Evolutionary conservation across 2,113 vertebrate species (phyloP), one percentile per base, ranked within the genome.

Genomic region (Perccottus glenii): DNA sequence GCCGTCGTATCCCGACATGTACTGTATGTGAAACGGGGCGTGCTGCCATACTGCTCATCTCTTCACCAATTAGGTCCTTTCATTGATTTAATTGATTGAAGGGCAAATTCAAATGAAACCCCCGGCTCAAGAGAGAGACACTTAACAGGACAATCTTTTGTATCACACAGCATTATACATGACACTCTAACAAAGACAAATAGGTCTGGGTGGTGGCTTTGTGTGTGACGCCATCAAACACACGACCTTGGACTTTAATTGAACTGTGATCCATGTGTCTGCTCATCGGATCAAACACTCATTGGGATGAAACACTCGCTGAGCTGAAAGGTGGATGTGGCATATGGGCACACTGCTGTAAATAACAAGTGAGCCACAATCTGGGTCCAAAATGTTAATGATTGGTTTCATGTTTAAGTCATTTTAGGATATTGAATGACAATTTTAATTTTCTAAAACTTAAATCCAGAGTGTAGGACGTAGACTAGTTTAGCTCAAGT

Each of bases 11-110:
- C 75, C 85, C 78, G 81, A 71, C 27, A 69, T 0, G 12, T 78
- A 19, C 14, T 15, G n/a, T 6, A 69, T 78, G 87, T 81, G 82
- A 87, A 93, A 88, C 85, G 79, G 73, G 67, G 82, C 68, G 81
- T 88, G 87, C 69, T 38, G 67, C 63, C 55, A 0, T 8, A 63
- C 87, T 15, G 73, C 85, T 82, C 71, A 14, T 76, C 84, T 74
- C 64, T 78, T 64, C 7, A 65, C 74, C 88, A 85, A 72, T 91
- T 89, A 83, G 83, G 36, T 60, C 75, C 46, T 71, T 86, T 90
- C 87, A 91, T 68, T 90, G 90, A 91, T 90, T 83, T 90, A 90
- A 91, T 88, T 90, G 83, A 77, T 81, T 74, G 77, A 85, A 86
- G 84, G 88, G 75, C 73, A 52, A 87, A 87, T 83, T 91, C 83